A percentile compares a stretch with the other conserved stretches of the same genome.
Evolutionary conservation across 2,888 invertebrate species (phyloP).

Genomic region (Notocelia uddmanniana): DNA sequence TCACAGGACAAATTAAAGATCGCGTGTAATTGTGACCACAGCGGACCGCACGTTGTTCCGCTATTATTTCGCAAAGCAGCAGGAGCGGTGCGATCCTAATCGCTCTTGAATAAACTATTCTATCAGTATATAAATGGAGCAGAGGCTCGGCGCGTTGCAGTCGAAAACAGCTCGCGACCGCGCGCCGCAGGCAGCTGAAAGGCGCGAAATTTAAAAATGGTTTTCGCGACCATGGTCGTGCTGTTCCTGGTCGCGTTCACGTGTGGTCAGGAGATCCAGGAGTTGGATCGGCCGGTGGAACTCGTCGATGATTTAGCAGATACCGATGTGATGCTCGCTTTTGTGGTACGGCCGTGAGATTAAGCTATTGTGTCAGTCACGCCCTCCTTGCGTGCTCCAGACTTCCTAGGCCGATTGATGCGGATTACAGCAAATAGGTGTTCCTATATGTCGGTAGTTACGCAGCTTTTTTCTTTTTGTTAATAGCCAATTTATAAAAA

Average conservation of each 20-base stretch:
- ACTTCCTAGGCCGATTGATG: background rate
- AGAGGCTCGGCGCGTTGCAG: conserved; percentile 73
- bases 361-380: conserved; percentile 55
- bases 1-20: background rate
- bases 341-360: conserved; percentile 69
- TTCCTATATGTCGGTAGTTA: background rate
- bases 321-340: conserved; percentile 69
- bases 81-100: conserved; percentile 56
- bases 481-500: background rate
- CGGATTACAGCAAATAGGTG: background rate
- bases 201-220: conserved; percentile 56
- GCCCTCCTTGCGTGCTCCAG: conserved; percentile 50
- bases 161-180: conserved; percentile 77
- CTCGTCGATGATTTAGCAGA: conserved; percentile 58
- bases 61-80: conserved; percentile 53
- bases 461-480: background rate
- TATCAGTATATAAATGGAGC: conserved; percentile 80
- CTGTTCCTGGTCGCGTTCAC: conserved; percentile 55
- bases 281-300: conserved; percentile 55
- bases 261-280: conserved; percentile 54
- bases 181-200: conserved; percentile 57
- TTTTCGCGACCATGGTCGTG: conserved; percentile 57
- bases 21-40: background rate
- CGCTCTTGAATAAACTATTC: conserved; percentile 66
- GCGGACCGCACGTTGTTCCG: conserved; percentile 38